Percentiles rank a stretch among this genome's conserved stretches.
Conservation (phyloP, 1,140 invertebrate genomes). For the Steinernema khuongi region DNA sequence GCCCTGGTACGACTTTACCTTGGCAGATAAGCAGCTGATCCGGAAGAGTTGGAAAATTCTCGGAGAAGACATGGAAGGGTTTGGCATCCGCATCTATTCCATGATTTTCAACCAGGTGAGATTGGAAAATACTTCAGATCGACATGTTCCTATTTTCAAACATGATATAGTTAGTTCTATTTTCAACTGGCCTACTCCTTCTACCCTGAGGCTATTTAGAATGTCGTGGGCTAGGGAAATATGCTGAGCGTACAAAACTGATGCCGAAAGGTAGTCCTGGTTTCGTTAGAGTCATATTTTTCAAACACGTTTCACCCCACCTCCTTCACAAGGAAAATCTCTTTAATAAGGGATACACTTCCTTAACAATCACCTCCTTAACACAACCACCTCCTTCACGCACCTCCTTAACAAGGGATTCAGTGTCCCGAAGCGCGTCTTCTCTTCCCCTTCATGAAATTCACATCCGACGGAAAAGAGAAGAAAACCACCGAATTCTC, state of each 20-base stretch:
- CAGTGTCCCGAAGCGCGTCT: constrained; percentile 36
- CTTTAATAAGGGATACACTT: too few relatives aligned
- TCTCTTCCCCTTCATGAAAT: constrained; percentile 35
- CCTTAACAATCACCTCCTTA: background rate
- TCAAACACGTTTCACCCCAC: too few relatives aligned
- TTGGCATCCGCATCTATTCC: constrained; percentile 33
- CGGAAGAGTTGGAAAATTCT: constrained; percentile 32
- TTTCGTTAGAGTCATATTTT: too few relatives aligned
- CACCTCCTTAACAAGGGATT: constrained; percentile 16
- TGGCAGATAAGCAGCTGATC: constrained; percentile 30
- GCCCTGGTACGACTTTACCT: constrained; percentile 31
- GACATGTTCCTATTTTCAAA: background rate
- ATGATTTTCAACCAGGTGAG: constrained; percentile 41
- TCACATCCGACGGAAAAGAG: constrained; percentile 24
- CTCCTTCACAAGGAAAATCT: too few relatives aligned
- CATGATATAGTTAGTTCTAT: background rate
- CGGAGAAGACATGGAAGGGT: constrained; percentile 24
- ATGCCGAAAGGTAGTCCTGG: too few relatives aligned
- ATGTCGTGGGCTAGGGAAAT: background rate
- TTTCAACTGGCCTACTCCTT: background rate
- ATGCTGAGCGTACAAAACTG: background rate
- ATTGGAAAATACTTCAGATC: background rate
- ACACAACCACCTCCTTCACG: background rate
- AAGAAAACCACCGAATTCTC: constrained; percentile 35
- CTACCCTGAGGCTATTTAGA: background rate